Conservation (phyloP, 2,888 invertebrate species). For the Trisateles emortualis region DNA sequence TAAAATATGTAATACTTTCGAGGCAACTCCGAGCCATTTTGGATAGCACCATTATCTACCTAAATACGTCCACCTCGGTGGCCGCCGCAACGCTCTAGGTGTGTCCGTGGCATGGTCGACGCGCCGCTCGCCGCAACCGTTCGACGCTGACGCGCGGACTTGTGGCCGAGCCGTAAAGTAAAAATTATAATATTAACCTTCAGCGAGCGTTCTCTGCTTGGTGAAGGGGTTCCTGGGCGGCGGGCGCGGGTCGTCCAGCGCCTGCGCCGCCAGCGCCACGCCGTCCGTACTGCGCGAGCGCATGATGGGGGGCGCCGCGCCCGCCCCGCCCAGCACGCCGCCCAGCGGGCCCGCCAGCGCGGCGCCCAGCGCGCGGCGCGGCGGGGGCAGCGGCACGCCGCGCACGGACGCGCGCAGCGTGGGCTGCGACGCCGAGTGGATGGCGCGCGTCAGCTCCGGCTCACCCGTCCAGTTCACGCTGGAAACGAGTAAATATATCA, state of each 20-base stretch:
- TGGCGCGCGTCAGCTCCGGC: conserved; percentile 65
- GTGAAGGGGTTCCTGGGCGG: conserved; percentile 60
- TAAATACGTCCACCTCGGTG: too few relatives aligned
- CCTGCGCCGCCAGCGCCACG: conserved; percentile 35
- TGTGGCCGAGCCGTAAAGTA: too few relatives aligned
- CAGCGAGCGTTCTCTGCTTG: conserved; percentile 58
- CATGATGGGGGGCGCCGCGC: conserved; percentile 46
- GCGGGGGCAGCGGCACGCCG: conserved; percentile 43
- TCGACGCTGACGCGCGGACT: too few relatives aligned
- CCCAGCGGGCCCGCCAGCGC: conserved; percentile 52
- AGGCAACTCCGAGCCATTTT: too few relatives aligned
- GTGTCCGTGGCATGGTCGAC: too few relatives aligned
- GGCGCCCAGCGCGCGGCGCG: conserved; percentile 43
- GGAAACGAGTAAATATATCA: conserved; percentile 24
- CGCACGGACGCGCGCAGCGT: conserved; percentile 66
- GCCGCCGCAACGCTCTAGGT: too few relatives aligned
- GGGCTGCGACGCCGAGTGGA: conserved; percentile 65
- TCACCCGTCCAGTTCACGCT: conserved; percentile 83
- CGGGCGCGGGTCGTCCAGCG: conserved; percentile 59
- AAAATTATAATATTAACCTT: conserved; percentile 60
- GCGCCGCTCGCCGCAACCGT: too few relatives aligned
- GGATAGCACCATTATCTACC: too few relatives aligned
- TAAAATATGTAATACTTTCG: too few relatives aligned
- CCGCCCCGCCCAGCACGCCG: too few relatives aligned
- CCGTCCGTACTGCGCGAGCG: conserved; percentile 71